Evolutionary conservation across 2,888 invertebrate species (phyloP).

Genomic region (Shargacucullia verbasci): DNA sequence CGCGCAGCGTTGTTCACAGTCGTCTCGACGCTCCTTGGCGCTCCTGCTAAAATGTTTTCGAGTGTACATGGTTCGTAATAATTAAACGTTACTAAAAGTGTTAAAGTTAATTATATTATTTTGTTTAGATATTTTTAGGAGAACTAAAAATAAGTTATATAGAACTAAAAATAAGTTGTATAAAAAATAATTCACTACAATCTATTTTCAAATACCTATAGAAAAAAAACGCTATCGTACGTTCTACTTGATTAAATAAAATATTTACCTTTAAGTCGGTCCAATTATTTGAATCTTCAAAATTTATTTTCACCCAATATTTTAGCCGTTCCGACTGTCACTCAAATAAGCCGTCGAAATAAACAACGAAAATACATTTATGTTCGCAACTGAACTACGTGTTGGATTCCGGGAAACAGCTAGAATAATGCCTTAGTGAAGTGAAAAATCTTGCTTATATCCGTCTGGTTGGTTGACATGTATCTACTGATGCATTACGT

Average conservation of each 20-base stretch:
- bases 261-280: no score
- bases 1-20: slow-evolving; percentile 64
- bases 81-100: slow-evolving; percentile 20
- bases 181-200: no score
- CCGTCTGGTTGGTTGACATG: slow-evolving; percentile 29
- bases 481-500: slow-evolving; percentile 34
- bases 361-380: slow-evolving; percentile 10
- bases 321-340: background rate
- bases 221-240: no score
- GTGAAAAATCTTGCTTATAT: slow-evolving; percentile 63
- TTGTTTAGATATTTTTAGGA: no score
- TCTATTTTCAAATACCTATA: no score
- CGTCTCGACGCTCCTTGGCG: slow-evolving; percentile 51
- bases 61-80: slow-evolving; percentile 64
- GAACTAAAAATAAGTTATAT: no score
- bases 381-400: slow-evolving; percentile 27
- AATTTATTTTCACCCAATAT: background rate
- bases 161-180: no score
- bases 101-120: slow-evolving; percentile 3
- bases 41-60: slow-evolving; percentile 71
- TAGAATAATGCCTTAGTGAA: slow-evolving; percentile 48
- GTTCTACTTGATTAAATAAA: no score
- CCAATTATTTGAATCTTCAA: no score
- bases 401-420: slow-evolving; percentile 34
- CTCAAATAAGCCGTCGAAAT: slow-evolving; percentile 13